Percentiles rank a stretch among this genome's conserved stretches.
phyloP scores from a whole-genome alignment of 2,113 vertebrate species.

The Cichladusa arquata region DNA sequence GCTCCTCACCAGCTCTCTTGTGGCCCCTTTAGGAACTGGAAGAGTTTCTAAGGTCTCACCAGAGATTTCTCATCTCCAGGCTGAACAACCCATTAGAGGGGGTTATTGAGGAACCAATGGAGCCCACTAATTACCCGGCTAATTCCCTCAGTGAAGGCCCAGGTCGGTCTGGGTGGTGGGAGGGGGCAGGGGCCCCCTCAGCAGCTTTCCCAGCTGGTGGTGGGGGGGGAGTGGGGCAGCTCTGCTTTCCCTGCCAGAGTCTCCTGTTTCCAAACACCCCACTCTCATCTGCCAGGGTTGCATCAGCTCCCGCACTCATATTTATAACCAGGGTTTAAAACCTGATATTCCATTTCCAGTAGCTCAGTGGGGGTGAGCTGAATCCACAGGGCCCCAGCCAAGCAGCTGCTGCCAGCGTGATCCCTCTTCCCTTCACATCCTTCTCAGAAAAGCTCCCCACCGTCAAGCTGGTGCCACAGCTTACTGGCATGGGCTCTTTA shows the following conservation, averaged over 20 bases:
- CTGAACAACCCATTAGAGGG: background rate
- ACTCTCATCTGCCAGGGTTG: background rate
- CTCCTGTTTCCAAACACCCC: slow-evolving; percentile 55
- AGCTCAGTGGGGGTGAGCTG: slow-evolving; percentile 43
- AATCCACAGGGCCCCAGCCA: slow-evolving; percentile 60
- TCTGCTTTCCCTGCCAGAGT: background rate
- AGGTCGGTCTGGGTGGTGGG: fast-evolving
- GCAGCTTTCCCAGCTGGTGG: background rate
- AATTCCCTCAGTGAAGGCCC: background rate
- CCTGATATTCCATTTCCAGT: slow-evolving; percentile 70
- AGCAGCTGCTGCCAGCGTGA: slow-evolving; percentile 73
- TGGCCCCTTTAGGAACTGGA: background rate
- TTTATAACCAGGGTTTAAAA: slow-evolving; percentile 66
- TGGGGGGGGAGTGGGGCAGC: background rate
- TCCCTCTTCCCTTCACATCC: slow-evolving; percentile 63
- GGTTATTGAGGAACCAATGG: background rate
- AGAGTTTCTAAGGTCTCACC: background rate
- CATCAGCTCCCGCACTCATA: slow-evolving; percentile 53
- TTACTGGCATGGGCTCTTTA: slow-evolving; percentile 62
- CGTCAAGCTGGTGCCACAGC: slow-evolving; percentile 57
- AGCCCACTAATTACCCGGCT: fast-evolving
- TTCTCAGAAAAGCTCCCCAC: slow-evolving; percentile 69
- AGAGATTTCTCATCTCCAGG: background rate
- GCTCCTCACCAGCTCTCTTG: background rate
- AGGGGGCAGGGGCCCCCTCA: background rate